Conservation (phyloP, 1,140 invertebrate species). For the Heliconius himera region DNA sequence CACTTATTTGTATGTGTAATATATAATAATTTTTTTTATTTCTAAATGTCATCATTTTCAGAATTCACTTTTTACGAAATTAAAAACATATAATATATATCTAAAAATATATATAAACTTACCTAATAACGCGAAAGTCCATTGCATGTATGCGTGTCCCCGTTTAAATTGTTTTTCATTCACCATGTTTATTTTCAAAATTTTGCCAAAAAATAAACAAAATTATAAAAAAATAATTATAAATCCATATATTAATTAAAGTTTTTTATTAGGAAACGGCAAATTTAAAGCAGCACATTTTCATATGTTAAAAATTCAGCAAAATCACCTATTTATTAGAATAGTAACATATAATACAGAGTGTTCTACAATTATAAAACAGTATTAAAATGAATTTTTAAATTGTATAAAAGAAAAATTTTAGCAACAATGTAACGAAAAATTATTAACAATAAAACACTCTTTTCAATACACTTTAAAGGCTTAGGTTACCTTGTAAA, state of each 20-base stretch:
- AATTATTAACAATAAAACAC: too few relatives aligned
- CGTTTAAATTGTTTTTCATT: constrained; percentile 21
- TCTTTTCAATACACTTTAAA: too few relatives aligned
- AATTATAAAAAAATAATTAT: background rate
- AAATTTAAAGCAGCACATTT: background rate
- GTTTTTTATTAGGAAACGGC: too few relatives aligned
- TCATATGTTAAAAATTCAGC: background rate
- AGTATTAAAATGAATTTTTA: background rate
- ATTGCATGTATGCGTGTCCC: constrained; percentile 38
- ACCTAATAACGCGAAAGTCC: constrained; percentile 39
- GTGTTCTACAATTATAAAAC: background rate
- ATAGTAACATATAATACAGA: constrained; percentile 11
- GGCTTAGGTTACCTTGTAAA: too few relatives aligned
- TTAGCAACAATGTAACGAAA: too few relatives aligned
- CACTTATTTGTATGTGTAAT: too few relatives aligned
- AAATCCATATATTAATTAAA: background rate
- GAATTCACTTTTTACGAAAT: too few relatives aligned
- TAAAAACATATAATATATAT: too few relatives aligned
- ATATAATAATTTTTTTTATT: too few relatives aligned
- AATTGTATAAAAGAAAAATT: too few relatives aligned
- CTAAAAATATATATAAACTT: constrained; percentile 3
- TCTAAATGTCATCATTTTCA: too few relatives aligned
- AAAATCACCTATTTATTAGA: constrained; percentile 6
- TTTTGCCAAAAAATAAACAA: background rate
- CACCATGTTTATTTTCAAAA: constrained; percentile 1